These are phyloP conservation scores for Bergia sp. DNA, from an alignment of 92 coral and sea anemone species.

Conservation along the genomic window DNA sequence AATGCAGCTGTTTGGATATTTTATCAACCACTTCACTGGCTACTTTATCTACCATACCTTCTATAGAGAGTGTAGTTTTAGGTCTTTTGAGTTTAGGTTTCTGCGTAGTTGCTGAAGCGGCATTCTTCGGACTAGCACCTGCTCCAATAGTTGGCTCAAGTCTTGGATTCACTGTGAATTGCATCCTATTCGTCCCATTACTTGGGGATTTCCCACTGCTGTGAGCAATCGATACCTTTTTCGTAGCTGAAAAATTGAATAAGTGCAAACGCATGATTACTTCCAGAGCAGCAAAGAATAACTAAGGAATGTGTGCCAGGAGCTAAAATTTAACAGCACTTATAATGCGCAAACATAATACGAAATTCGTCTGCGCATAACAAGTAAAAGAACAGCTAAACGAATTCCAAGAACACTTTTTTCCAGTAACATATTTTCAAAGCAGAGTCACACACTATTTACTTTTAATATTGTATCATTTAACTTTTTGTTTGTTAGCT, in stretches of 20 bases:
- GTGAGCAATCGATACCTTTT: background rate
- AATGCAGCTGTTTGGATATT: conserved; percentile 23
- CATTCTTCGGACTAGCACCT: background rate
- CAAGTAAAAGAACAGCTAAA: no score
- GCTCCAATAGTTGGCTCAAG: background rate
- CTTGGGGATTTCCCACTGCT: background rate
- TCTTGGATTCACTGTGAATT: background rate
- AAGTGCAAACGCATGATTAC: background rate
- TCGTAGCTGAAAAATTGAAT: background rate
- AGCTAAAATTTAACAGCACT: background rate
- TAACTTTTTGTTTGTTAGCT: no score
- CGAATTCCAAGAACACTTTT: no score
- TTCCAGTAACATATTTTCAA: no score
- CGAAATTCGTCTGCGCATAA: no score
- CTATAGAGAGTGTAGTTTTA: conserved; percentile 16
- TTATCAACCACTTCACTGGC: conserved; percentile 34
- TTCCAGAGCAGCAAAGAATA: no score
- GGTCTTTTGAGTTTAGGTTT: conserved; percentile 14
- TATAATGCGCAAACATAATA: no score
- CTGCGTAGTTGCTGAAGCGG: background rate
- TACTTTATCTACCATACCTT: conserved; percentile 30
- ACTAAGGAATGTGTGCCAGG: no score
- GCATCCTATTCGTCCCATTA: background rate
- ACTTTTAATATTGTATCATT: no score
- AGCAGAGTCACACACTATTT: no score